phyloP scores from a whole-genome alignment of 1,140 invertebrate species.

The Anoplolepis gracilipes region DNA sequence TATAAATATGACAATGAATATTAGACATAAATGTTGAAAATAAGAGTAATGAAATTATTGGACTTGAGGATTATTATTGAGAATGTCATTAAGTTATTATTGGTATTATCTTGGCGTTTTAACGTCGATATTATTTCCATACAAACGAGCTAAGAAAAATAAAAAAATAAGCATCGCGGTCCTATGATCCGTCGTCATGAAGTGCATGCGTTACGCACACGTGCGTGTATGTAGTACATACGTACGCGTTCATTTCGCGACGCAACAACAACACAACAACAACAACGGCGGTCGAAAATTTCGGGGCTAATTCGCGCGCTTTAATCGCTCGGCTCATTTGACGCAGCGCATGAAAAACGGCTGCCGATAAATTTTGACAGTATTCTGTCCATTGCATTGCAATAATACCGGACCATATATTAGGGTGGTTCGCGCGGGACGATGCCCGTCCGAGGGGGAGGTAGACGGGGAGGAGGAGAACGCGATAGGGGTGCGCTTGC shows the following conservation, averaged over 20 bases:
- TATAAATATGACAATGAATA: not conserved
- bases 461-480: slow-evolving; percentile 44
- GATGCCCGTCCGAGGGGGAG: slow-evolving; percentile 68
- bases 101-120: no score
- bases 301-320: slow-evolving; percentile 84
- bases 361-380: slow-evolving; percentile 86
- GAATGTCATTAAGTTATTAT: no score
- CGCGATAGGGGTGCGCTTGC: slow-evolving; percentile 64
- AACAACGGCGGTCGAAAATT: slow-evolving; percentile 77
- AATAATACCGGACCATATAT: slow-evolving; percentile 86
- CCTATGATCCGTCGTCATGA: not conserved
- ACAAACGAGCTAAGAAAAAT: not conserved
- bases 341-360: slow-evolving; percentile 85
- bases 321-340: slow-evolving; percentile 86
- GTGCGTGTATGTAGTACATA: slow-evolving; percentile 2
- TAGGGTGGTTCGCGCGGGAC: slow-evolving; percentile 80
- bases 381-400: slow-evolving; percentile 87
- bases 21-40: not conserved
- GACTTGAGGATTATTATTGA: not conserved
- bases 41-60: not conserved
- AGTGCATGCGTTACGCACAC: slow-evolving; percentile 13
- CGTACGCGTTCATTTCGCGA: slow-evolving; percentile 45
- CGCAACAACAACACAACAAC: slow-evolving; percentile 55
- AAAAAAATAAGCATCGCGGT: not conserved
- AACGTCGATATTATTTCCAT: not conserved